Percentiles rank a stretch among this genome's conserved stretches.
Evolutionary conservation across 2,888 invertebrate genomes (phyloP).

Genomic region (Marasmarcha lunaedactyla): DNA sequence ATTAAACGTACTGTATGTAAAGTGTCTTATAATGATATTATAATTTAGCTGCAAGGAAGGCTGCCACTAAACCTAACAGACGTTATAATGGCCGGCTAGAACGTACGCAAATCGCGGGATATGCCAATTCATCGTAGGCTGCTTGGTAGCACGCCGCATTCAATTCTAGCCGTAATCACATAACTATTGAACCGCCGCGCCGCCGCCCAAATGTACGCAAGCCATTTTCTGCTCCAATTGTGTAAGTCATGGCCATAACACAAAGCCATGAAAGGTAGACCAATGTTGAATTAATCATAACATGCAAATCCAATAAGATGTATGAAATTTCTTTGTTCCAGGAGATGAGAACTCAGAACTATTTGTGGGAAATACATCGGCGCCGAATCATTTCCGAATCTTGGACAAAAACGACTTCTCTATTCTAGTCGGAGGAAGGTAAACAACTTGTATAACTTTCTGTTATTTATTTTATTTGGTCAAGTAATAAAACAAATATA

Average conservation of each 20-base stretch:
- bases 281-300: too few species aligned
- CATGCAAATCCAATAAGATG: too few species aligned
- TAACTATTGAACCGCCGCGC: too few species aligned
- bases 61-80: slow-evolving; percentile 13
- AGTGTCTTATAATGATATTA: not conserved
- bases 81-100: slow-evolving; percentile 15
- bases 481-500: too few species aligned
- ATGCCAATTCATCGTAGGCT: slow-evolving; percentile 21
- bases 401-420: slow-evolving; percentile 88
- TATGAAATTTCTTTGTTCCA: slow-evolving; percentile 58
- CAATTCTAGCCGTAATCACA: too few species aligned
- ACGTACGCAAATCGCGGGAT: slow-evolving; percentile 21
- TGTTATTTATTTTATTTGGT: too few species aligned
- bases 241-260: too few species aligned
- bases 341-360: slow-evolving; percentile 79
- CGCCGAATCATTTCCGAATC: slow-evolving; percentile 89
- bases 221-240: not conserved
- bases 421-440: slow-evolving; percentile 92
- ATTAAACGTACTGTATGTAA: too few species aligned
- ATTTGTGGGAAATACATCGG: slow-evolving; percentile 83
- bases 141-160: slow-evolving; percentile 6
- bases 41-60: slow-evolving; percentile 1
- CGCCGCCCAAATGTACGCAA: too few species aligned
- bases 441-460: too few species aligned
- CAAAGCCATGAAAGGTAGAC: too few species aligned